These are phyloP conservation scores for Acrocephalus arundinaceus DNA, from an alignment of 2,113 vertebrate genomes.

Conservation along the genomic window DNA sequence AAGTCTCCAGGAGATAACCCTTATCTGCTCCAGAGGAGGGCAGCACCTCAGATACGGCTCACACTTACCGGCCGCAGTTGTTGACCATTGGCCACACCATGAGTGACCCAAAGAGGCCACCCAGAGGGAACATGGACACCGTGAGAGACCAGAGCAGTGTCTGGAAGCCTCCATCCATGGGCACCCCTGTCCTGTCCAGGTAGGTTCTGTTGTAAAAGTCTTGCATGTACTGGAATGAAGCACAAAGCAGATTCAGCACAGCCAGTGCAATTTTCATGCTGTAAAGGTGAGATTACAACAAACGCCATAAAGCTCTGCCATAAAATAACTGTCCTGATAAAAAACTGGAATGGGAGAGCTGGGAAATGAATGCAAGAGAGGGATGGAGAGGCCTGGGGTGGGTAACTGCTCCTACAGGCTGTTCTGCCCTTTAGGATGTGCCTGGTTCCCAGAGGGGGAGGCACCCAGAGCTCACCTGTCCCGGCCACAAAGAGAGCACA, in stretches of 20 bases:
- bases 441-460: neutral
- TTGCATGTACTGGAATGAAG: slow-evolving; percentile 80
- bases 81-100: slow-evolving; percentile 88
- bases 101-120: slow-evolving; percentile 89
- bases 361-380: neutral
- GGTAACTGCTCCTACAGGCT: rapidly evolving
- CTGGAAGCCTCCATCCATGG: slow-evolving; percentile 47
- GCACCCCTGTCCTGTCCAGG: slow-evolving; percentile 11
- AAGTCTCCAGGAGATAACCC: rapidly evolving
- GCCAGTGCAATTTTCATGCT: rapidly evolving
- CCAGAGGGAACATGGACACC: slow-evolving; percentile 92
- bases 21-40: neutral
- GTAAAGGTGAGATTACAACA: neutral
- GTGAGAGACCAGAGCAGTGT: slow-evolving; percentile 90
- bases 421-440: rapidly evolving
- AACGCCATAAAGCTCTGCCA: neutral
- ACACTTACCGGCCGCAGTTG: slow-evolving; percentile 83
- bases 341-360: neutral
- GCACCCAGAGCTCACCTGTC: rapidly evolving
- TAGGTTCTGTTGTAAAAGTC: slow-evolving; percentile 85
- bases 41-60: neutral
- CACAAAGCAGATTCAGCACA: neutral
- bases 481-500: neutral
- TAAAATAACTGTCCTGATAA: neutral
- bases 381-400: neutral